Base-by-base conservation (phyloP, 2,113 vertebrate genomes). In the Paraplagusia blochii region DNA sequence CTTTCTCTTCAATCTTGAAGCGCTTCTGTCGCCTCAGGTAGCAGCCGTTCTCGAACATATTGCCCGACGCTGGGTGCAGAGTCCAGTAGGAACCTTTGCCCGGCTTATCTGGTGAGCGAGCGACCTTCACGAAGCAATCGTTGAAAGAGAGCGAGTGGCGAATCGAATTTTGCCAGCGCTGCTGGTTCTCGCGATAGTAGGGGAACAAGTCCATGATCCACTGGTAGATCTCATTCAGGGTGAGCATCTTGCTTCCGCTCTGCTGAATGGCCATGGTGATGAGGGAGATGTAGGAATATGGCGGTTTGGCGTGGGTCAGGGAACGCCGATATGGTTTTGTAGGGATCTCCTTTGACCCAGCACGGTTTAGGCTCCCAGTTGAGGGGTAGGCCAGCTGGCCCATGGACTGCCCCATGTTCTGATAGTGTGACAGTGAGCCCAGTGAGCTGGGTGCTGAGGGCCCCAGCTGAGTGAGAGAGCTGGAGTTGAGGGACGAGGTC, bases 121-220 rank as follows among this genome's bases (percentile, higher is more conserved):
- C 93, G 63, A 95, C 94, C 82, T 95, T 95, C 77, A 95, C 90
- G 0, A 95, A 95, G 85, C 94, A 96, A 87, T 95, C 94, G 7
- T 96, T 95, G 90, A 96, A 96, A 64, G 94, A 96, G 8, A 96
- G 90, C 0, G 94, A 96, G 79, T 96, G 94, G 57, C 94, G 92
- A 80, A 95, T 95, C 61, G 93, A 94, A 88, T 95, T 96, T 85
- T 95, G 94, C 94, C 94, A 96, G 49, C 94, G 92, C 75, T 94
- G 94, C 81, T 95, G 94, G 89, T 94, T 95, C 82, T 95, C 93
- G 0, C 94, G 89, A 72, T 95, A 95, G 82, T 95, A 95, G 0
- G 94, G 94, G 84, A 95, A 95, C 65, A 95, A 90, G 82, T 95
- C 94, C 94, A 95, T 95, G 90, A 96, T 96, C 94, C 94, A 96